Percentiles rank a stretch among this genome's conserved stretches.
Evolutionary conservation across 2,113 vertebrate genomes (phyloP).

Genomic region (Procavia capensis): DNA sequence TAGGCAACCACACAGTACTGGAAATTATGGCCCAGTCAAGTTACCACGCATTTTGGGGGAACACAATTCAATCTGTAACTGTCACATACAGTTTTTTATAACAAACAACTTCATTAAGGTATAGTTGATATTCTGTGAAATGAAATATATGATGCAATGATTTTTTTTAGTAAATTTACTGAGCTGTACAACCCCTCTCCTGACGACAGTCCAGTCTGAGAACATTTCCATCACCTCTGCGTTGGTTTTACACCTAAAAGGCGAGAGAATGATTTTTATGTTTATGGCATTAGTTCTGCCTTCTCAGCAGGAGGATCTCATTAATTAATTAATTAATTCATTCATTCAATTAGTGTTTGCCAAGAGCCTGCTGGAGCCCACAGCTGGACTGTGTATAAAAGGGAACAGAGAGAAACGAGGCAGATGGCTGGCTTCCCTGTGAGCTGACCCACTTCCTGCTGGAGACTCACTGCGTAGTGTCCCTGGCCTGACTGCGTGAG

Average conservation of each 20-base stretch:
- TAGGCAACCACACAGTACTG: too few relatives aligned
- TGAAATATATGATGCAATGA: not conserved
- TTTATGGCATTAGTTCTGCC: not conserved
- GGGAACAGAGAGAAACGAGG: not conserved
- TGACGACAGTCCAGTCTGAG: not conserved
- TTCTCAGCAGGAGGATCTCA: not conserved
- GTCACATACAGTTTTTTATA: not conserved
- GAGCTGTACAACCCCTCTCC: not conserved
- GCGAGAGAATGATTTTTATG: not conserved
- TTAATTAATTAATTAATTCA: not conserved
- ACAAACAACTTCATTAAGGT: not conserved
- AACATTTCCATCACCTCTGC: not conserved
- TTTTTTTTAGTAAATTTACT: not conserved
- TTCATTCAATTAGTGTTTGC: constrained; percentile 1
- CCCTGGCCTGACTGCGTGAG: not conserved
- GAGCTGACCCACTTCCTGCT: not conserved
- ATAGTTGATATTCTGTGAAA: not conserved
- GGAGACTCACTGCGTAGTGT: not conserved
- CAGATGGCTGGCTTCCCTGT: not conserved
- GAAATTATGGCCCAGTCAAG: too few relatives aligned
- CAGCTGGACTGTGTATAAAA: not conserved
- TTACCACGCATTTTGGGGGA: too few relatives aligned
- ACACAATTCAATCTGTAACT: too few relatives aligned
- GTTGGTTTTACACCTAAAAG: not conserved
- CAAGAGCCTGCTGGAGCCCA: not conserved